Conservation (phyloP, 2,888 invertebrate genomes). For the Cordilura impudica region DNA sequence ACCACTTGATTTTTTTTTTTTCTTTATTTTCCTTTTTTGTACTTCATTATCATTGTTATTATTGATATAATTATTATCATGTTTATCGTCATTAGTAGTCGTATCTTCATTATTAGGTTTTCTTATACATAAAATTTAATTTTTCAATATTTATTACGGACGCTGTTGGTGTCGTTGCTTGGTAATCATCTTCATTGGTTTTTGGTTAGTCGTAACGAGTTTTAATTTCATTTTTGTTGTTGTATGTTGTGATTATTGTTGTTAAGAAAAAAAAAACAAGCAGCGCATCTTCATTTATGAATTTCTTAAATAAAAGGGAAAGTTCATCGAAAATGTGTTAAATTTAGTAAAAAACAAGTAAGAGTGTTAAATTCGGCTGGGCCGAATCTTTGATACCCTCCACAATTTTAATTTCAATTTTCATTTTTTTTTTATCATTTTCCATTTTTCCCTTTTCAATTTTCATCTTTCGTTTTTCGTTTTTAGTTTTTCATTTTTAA, state of each 20-base stretch:
- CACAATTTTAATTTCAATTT: too few species aligned
- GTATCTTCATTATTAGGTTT: background rate
- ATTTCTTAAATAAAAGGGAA: constrained; percentile 31
- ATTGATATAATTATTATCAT: background rate
- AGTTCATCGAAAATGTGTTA: constrained; percentile 27
- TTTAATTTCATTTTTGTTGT: background rate
- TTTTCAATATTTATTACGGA: constrained; percentile 16
- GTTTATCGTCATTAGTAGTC: background rate
- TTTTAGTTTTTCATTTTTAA: too few species aligned
- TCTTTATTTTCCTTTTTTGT: background rate
- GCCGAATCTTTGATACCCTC: too few species aligned
- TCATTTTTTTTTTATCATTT: too few species aligned
- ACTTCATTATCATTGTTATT: background rate
- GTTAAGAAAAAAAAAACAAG: constrained; percentile 11
- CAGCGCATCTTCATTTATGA: constrained; percentile 22
- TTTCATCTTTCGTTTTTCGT: too few species aligned
- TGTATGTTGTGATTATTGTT: constrained; percentile 24
- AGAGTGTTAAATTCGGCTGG: too few species aligned
- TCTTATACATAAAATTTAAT: background rate
- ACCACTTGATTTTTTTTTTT: background rate
- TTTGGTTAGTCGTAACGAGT: constrained; percentile 23
- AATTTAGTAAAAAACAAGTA: background rate
- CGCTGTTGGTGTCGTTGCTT: background rate
- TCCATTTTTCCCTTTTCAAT: too few species aligned
- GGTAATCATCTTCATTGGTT: constrained; percentile 28